Base-by-base conservation (phyloP, 2,113 vertebrate species). In the Stictonetta naevosa region DNA sequence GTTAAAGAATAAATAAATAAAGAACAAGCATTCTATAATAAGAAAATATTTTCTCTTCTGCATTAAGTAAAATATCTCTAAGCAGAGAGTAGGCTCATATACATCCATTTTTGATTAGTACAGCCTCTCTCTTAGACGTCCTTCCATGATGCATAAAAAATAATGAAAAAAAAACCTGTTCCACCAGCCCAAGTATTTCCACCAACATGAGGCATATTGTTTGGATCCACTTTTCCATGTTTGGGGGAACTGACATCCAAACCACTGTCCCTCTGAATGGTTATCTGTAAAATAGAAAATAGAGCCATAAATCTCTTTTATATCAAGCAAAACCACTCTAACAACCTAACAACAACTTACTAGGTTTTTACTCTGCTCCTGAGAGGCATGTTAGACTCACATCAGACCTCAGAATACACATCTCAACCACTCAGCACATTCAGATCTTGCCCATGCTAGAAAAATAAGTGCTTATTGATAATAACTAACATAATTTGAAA, bases 131-230 rank as follows among this genome's bases (percentile, higher is more conserved):
- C 58, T 58, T 64, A 90, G 22, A 63, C 42, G 72, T 22, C 10
- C 5, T 18, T 23, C 29, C 55, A 9, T 10, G 19, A 38, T 11
- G 10, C 16, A 60, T 21, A 42, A 56, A 50, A 60, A 63, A 64
- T 20, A 38, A 46, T 4, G 11, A 67, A 11, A 64, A 83, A 83
- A 96, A 71, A 75, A 99, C 99, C 99, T 98, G 99, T 99, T 95
- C 99, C 99, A 25, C 99, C 99, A 28, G 99, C 99, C 99, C 99
- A 99, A 19, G 97, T 99, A 94, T 99, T 99, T 56, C 99, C 99
- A 13, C 99, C 99, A 26, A 99, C 98, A 2, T 99, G 99, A 3
- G 99, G 99, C 76, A 81, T 95, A 46, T 99, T 99, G 73, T 94
- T 92, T 40, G 97, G 93, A 95, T 99, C 99, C 8, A 98, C 95